Conservation (phyloP, 1,140 invertebrate genomes). For the Dreissena rostriformis region DNA sequence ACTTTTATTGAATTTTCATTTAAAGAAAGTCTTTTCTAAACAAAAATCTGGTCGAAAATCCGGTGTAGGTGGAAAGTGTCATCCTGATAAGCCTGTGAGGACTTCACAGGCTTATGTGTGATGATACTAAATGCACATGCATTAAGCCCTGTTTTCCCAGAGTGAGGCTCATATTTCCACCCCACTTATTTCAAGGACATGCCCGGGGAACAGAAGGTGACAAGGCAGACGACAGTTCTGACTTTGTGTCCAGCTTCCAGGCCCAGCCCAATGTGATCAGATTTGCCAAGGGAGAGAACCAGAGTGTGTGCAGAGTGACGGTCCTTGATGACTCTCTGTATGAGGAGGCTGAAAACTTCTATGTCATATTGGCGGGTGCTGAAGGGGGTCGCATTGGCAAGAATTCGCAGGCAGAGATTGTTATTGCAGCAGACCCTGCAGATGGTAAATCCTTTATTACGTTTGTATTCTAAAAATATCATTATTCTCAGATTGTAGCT, state of each 20-base stretch:
- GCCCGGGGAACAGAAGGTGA: constrained; percentile 76
- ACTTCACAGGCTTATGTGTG: too few species aligned
- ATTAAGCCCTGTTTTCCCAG: not conserved
- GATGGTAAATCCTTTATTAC: constrained; percentile 76
- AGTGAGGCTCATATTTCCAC: not conserved
- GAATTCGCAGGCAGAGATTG: constrained; percentile 60
- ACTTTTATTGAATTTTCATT: too few species aligned
- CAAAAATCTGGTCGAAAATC: too few species aligned
- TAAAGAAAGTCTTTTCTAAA: too few species aligned
- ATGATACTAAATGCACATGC: not conserved
- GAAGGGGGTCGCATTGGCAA: constrained; percentile 78
- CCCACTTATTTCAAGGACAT: constrained; percentile 67
- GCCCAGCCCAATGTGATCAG: constrained; percentile 77
- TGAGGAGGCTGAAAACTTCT: constrained; percentile 80
- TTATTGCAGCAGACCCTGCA: constrained; percentile 76
- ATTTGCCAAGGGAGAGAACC: constrained; percentile 77
- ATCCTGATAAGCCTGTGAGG: too few species aligned
- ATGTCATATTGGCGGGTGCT: constrained; percentile 77
- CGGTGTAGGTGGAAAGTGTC: too few species aligned
- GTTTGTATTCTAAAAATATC: not conserved
- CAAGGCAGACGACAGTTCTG: constrained; percentile 78
- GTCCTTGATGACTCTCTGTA: constrained; percentile 82
- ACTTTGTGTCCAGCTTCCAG: constrained; percentile 79
- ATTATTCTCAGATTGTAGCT: too few species aligned
- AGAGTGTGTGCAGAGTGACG: constrained; percentile 77